Evolutionary conservation across 2,888 invertebrate species (phyloP).

Genomic region (Spisula solida): DNA sequence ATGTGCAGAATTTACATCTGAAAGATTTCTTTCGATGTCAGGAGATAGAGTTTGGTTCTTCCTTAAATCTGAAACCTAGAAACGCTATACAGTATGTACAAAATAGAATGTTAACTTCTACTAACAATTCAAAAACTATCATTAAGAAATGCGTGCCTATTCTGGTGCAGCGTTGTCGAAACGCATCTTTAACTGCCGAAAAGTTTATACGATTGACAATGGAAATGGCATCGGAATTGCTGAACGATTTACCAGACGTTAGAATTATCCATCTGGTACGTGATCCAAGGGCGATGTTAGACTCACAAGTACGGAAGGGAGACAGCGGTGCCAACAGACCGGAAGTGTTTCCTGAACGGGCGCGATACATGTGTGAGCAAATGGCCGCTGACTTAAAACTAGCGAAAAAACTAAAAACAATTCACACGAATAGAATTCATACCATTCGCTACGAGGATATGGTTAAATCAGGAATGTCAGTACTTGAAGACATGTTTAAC

Average conservation of each 20-base stretch:
- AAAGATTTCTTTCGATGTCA: constrained; percentile 29
- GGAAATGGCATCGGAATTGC: constrained; percentile 41
- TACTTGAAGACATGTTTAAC: constrained; percentile 34
- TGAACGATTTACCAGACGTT: constrained; percentile 33
- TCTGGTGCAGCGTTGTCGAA: constrained; percentile 43
- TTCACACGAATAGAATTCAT: constrained; percentile 38
- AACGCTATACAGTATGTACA: constrained; percentile 31
- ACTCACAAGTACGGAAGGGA: constrained; percentile 64
- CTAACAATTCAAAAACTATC: neutral
- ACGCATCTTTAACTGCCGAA: constrained; percentile 24
- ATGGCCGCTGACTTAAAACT: constrained; percentile 49
- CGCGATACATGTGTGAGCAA: constrained; percentile 50
- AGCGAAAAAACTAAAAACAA: constrained; percentile 29
- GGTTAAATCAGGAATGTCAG: constrained; percentile 24
- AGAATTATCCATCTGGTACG: constrained; percentile 63
- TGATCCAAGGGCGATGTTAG: constrained; percentile 69
- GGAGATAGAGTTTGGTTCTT: constrained; percentile 11
- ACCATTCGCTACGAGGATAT: constrained; percentile 61
- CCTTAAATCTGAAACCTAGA: neutral
- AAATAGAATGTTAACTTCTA: constrained; percentile 23
- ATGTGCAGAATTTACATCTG: neutral
- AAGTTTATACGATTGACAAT: constrained; percentile 66
- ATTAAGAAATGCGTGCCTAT: constrained; percentile 48
- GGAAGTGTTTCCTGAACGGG: constrained; percentile 14
- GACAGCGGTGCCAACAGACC: constrained; percentile 46